phyloP scores from a whole-genome alignment of 2,888 invertebrate species.

The Aphodius sticticus region DNA sequence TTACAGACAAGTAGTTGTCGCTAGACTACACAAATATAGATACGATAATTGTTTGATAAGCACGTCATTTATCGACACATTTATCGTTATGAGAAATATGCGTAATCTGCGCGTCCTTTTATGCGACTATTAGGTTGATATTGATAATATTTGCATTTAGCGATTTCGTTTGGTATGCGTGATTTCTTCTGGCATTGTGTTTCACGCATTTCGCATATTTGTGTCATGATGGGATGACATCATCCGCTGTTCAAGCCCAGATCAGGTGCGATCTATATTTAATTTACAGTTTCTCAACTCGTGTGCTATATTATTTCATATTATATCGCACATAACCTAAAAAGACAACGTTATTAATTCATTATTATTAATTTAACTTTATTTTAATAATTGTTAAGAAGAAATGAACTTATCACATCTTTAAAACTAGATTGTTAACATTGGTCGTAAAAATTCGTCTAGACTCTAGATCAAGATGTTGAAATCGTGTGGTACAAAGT shows the following conservation, averaged over 20 bases:
- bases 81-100: background rate
- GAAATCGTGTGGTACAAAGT: background rate
- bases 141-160: background rate
- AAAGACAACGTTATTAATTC: too few relatives aligned
- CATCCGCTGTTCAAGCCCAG: background rate
- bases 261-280: background rate
- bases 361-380: too few relatives aligned
- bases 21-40: background rate
- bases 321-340: background rate
- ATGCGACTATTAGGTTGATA: background rate
- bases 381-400: too few relatives aligned
- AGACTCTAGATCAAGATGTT: background rate
- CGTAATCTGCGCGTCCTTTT: too few relatives aligned
- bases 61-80: background rate
- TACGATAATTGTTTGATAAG: background rate
- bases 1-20: background rate
- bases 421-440: too few relatives aligned
- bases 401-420: too few relatives aligned
- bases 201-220: background rate
- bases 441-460: too few relatives aligned
- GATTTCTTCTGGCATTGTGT: background rate
- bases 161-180: background rate
- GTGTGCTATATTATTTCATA: background rate
- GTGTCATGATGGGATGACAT: slow-evolving; percentile 4
- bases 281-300: background rate